Percentiles rank a stretch among this genome's conserved stretches.
Evolutionary conservation across 2,888 invertebrate genomes (phyloP).

Genomic region (Linnaemya vulpina): DNA sequence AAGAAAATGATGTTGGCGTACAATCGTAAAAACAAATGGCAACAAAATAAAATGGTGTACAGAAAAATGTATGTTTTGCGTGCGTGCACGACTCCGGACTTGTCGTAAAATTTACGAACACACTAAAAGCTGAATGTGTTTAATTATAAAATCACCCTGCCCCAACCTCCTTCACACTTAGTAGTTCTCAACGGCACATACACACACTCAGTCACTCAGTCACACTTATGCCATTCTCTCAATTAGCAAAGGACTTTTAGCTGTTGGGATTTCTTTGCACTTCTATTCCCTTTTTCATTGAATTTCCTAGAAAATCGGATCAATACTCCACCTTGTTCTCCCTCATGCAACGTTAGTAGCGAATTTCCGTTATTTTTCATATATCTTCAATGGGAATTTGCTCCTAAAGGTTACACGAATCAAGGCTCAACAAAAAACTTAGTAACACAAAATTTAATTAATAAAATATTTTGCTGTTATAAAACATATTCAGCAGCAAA

Average conservation of each 20-base stretch:
- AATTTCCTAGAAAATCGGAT: constrained; percentile 60
- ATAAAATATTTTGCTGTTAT: constrained; percentile 35
- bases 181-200: neutral
- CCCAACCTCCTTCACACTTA: constrained; percentile 14
- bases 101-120: constrained; percentile 66
- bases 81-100: constrained; percentile 67
- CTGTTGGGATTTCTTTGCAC: constrained; percentile 5
- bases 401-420: neutral
- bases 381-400: neutral
- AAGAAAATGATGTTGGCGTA: constrained; percentile 59
- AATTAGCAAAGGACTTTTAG: constrained; percentile 43
- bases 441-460: too few species aligned
- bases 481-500: neutral
- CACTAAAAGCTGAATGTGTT: constrained; percentile 52
- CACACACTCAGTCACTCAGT: neutral
- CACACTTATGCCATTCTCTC: neutral
- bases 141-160: constrained; percentile 33
- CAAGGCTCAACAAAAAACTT: neutral
- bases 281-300: constrained; percentile 23
- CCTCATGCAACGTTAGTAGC: constrained; percentile 8
- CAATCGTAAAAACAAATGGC: constrained; percentile 68
- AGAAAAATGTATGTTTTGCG: constrained; percentile 56
- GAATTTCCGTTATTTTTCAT: constrained; percentile 8
- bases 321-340: constrained; percentile 68
- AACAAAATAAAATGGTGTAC: constrained; percentile 52